phyloP scores from a whole-genome alignment of 2,888 invertebrate species.

The Osedax frankpressi region DNA sequence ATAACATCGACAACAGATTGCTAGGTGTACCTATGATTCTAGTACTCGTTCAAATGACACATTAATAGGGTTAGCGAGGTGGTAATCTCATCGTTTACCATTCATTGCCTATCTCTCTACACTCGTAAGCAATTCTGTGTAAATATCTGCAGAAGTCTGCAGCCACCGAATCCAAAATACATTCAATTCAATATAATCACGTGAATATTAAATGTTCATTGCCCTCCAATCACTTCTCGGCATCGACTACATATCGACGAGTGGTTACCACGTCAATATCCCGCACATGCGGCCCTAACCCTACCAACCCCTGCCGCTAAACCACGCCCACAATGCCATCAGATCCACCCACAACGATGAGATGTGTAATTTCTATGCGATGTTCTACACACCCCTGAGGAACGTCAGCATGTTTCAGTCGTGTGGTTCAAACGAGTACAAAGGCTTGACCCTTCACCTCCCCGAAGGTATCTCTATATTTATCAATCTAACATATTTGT shows the following conservation, averaged over 20 bases:
- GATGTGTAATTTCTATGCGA: conserved; percentile 48
- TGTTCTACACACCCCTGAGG: conserved; percentile 42
- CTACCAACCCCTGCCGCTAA: no score
- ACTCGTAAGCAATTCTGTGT: no score
- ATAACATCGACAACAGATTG: no score
- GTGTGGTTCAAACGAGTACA: conserved; percentile 32
- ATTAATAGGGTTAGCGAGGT: conserved; percentile 34
- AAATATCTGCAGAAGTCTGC: no score
- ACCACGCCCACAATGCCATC: not conserved
- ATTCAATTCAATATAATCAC: no score
- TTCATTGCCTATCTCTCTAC: no score
- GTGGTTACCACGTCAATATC: not conserved
- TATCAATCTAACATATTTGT: no score
- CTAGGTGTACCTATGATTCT: conserved; percentile 48
- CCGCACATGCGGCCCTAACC: no score
- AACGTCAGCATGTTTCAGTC: conserved; percentile 24
- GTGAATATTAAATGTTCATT: no score
- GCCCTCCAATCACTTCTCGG: no score
- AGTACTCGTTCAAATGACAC: conserved; percentile 41
- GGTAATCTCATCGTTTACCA: not conserved
- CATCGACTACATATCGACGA: no score
- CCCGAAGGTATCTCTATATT: conserved; percentile 38
- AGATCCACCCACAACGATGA: conserved; percentile 42
- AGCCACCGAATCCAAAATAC: no score
- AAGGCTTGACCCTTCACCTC: conserved; percentile 33